Evolutionary conservation across 2,797 vertebrate species (phyloP), one percentile per base, ranked within the genome.

Genomic region (Pipistrellus kuhlii): DNA sequence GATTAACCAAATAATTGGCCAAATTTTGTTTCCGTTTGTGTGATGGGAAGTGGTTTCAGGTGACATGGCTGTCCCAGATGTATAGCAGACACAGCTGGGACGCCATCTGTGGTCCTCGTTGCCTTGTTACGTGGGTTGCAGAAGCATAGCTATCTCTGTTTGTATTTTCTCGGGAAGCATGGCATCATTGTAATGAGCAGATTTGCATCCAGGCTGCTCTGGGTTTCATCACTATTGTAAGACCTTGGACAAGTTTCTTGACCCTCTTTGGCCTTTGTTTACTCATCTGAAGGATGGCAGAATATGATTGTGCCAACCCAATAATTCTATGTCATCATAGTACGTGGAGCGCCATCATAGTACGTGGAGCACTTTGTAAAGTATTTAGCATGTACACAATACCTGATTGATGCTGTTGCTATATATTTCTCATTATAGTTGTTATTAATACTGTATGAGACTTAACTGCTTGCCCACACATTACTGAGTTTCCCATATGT

Each of bases 1-100:
- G n/a, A 95, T 96, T 96, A 95, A 94, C 88, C 94, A 97, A 71
- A 75, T 92, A 95, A 96, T 93, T 95, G 93, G 92, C 44, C 87
- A 90, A 96, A 95, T 38, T 95, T 35, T 88, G 82, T 84, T 96
- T 94, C 90, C 87, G 25, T 96, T 95, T 94, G 73, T 80, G 90
- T 35, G 53, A 90, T 88, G 83, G 83, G 78, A 88, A 83, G 80
- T 71, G 64, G 32, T 83, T 93, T 95, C 93, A 87, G 82, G 82
- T 96, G 95, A 92, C 90, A 93, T 27, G 27, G 32, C 71, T 68
- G 73, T 95, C 94, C 96, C 95, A 93, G 71, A 93, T 93, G 97
- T 92, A 41, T 86, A 85, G 81, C 38, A 95, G 90, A 77, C 92
- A 96, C 97, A 97, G 94, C 94, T 96, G 96, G 95, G 64, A 85